Evolutionary conservation across 2,888 invertebrate genomes (phyloP).

Genomic region (Drosophila kambysellisi): DNA sequence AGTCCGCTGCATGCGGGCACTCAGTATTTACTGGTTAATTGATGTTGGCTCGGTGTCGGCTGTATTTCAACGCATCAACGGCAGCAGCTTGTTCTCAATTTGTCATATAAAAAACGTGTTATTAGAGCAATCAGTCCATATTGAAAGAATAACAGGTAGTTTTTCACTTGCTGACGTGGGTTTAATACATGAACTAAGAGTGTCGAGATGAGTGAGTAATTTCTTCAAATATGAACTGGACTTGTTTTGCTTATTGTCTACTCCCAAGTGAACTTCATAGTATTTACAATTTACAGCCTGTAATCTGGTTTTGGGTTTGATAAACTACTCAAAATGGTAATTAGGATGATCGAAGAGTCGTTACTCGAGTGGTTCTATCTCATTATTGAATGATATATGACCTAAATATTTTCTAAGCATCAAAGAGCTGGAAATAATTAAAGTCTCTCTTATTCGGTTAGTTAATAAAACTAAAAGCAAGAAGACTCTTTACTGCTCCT

Average conservation of each 20-base stretch:
- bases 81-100: conserved; percentile 50
- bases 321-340: background rate
- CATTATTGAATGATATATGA: background rate
- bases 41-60: conserved; percentile 35
- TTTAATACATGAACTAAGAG: background rate
- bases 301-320: no score
- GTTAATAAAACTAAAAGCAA: background rate
- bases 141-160: conserved; percentile 16
- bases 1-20: conserved; percentile 42
- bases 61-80: conserved; percentile 10
- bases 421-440: background rate
- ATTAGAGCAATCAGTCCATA: conserved; percentile 31
- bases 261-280: background rate
- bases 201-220: background rate
- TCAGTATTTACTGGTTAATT: conserved; percentile 47
- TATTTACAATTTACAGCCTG: no score
- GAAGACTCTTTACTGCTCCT: no score
- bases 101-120: conserved; percentile 57
- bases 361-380: background rate
- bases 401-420: background rate
- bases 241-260: background rate
- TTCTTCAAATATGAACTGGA: background rate
- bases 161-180: background rate
- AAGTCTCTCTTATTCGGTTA: background rate
- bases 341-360: background rate